These are phyloP conservation scores for Labroides dimidiatus DNA, from an alignment of 2,797 vertebrate genomes.

Conservation along the genomic window DNA sequence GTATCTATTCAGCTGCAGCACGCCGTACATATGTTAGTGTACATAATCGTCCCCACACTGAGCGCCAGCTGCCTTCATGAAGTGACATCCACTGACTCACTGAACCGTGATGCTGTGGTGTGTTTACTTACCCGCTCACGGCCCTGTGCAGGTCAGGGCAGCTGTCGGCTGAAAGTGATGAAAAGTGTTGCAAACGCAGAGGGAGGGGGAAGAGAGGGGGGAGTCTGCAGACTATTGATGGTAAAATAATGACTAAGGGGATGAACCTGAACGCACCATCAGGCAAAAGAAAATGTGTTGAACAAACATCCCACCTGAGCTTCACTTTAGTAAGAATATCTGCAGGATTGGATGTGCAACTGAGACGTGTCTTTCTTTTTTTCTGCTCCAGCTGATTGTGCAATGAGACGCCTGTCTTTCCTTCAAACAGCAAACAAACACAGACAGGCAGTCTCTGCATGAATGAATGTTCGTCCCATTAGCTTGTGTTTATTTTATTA, in stretches of 20 bases:
- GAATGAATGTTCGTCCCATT: constrained; percentile 6
- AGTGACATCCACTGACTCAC: constrained; percentile 1
- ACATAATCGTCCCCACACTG: background rate
- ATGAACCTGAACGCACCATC: background rate
- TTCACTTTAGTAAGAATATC: too few relatives aligned
- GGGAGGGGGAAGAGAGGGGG: constrained; percentile 11
- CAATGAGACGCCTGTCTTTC: background rate
- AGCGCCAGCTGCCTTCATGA: constrained; percentile 37
- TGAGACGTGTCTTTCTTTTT: too few relatives aligned
- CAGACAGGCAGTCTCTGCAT: background rate
- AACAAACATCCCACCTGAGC: too few relatives aligned
- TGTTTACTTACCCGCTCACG: constrained; percentile 55
- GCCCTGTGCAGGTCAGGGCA: constrained; percentile 45
- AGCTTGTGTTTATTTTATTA: too few relatives aligned
- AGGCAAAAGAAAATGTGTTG: background rate
- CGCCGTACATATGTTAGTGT: constrained; percentile 2
- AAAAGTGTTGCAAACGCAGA: constrained; percentile 32
- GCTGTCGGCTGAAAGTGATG: constrained; percentile 52
- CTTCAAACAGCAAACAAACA: background rate
- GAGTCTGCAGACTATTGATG: background rate
- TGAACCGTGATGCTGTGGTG: constrained; percentile 16
- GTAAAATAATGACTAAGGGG: background rate
- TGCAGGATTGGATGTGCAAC: too few relatives aligned
- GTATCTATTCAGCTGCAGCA: constrained; percentile 5
- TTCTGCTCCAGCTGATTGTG: too few relatives aligned